Evolutionary conservation across 2,888 invertebrate genomes (phyloP).

Genomic region (Tenthredo mesomela): DNA sequence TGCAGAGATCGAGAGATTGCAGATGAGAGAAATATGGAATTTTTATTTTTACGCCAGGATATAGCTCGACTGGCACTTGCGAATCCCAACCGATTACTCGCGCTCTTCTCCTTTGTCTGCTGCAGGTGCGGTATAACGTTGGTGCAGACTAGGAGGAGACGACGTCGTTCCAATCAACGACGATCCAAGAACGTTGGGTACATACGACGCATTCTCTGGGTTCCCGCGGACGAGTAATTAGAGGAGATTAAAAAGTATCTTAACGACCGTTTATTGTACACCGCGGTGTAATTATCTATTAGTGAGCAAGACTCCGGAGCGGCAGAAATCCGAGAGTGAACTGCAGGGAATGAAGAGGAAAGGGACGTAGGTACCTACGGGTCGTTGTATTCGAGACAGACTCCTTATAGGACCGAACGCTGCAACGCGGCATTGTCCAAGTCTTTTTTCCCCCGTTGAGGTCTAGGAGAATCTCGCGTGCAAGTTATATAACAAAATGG

Average conservation of each 20-base stretch:
- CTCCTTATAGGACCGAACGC: constrained; percentile 66
- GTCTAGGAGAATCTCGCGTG: constrained; percentile 57
- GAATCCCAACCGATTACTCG: not conserved
- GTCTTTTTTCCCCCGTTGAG: constrained; percentile 59
- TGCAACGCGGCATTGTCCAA: constrained; percentile 65
- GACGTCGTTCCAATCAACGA: constrained; percentile 45
- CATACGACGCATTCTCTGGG: constrained; percentile 44
- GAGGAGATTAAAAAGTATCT: constrained; percentile 51
- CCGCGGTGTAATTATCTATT: constrained; percentile 50
- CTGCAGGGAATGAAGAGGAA: constrained; percentile 54
- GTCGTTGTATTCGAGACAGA: constrained; percentile 64
- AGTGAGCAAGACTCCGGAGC: constrained; percentile 18
- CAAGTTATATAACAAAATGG: constrained; percentile 70
- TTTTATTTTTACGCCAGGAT: not conserved
- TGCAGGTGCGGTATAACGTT: constrained; percentile 39
- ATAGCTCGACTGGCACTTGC: constrained; percentile 11
- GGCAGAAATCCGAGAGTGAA: constrained; percentile 12
- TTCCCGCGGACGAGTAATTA: constrained; percentile 46
- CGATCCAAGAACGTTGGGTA: constrained; percentile 16
- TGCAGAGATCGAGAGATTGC: constrained; percentile 14
- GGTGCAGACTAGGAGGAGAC: not conserved
- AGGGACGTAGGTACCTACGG: constrained; percentile 53
- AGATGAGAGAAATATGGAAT: constrained; percentile 11
- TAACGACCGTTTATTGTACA: constrained; percentile 42
- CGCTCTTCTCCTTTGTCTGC: constrained; percentile 29